Conservation (phyloP, 2,113 vertebrate genomes). For the Zosterops pallidus region DNA sequence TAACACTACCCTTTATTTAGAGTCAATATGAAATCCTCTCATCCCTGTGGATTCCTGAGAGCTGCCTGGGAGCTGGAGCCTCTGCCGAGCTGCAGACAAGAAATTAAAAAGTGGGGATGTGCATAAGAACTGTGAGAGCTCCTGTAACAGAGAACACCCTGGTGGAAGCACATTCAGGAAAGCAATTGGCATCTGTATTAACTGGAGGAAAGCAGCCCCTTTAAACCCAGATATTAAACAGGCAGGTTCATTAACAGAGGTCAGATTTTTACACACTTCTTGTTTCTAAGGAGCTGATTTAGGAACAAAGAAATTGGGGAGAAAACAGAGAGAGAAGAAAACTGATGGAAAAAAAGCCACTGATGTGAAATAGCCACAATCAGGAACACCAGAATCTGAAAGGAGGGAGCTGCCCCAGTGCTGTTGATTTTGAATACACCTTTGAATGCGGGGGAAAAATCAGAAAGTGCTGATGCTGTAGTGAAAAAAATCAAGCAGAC, state of each 20-base stretch:
- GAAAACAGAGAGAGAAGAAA: neutral
- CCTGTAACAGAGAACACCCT: neutral
- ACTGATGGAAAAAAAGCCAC: neutral
- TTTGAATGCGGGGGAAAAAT: neutral
- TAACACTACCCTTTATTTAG: neutral
- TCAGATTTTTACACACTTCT: neutral
- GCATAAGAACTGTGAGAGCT: neutral
- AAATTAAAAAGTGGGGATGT: neutral
- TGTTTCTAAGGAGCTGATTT: neutral
- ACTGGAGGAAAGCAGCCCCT: neutral
- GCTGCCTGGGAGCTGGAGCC: neutral
- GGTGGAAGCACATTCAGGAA: neutral
- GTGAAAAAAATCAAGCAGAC: neutral
- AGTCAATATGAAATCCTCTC: neutral
- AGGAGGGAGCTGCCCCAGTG: neutral
- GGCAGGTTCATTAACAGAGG: neutral
- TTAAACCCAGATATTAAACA: neutral
- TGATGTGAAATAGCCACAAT: neutral
- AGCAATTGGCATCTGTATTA: neutral
- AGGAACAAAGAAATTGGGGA: neutral
- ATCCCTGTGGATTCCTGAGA: neutral
- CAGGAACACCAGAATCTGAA: neutral
- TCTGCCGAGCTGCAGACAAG: neutral
- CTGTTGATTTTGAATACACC: neutral
- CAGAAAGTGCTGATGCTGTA: neutral